Evolutionary conservation across 2,888 invertebrate species (phyloP), one percentile per base, ranked within the genome.

Genomic region (Mythimna loreyi): DNA sequence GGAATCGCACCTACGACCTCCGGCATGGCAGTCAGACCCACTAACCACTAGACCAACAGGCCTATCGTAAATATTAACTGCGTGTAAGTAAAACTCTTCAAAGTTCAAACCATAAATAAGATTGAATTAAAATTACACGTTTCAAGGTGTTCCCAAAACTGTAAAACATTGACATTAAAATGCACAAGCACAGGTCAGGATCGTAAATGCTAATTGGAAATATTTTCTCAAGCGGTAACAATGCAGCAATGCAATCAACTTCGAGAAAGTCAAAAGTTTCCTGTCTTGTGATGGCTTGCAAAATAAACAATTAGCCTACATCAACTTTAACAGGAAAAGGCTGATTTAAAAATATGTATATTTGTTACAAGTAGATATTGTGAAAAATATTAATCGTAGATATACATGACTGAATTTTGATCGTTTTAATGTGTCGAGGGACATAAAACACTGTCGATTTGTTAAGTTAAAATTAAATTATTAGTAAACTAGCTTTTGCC

Each of bases 201-300:
- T 57, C 52, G 30, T 63, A 57, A 80, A 63, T 36, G 58, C 28
- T 47, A 56, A 75, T 55, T 59, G 72, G 2, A 72, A 77, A 58
- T 21, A 47, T 33, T 40, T 50, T 68, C 47, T 19, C n/a, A 40
- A n/a, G n/a, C 33, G 55, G 43, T 49, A 56, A 56, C 21, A 36
- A 47, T 53, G 47, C 28, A 56, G 52, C 21, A 36, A 47, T 53
- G 47, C 28, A 75, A 74, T 61, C 13, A 33, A 25, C 6, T 11
- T 40, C 19, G 59, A 64, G 77, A 76, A 76, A 76, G 69, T 68
- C 40, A 49, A 52, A 75, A 57, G 13, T 0, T 58, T 53, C 49
- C 11, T 55, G 59, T 25, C n/a, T 19, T 28, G 33, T 49, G 43
- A 71, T 25, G 11, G 43, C n/a, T 52, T 47, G 19, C 57, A 47